Evolutionary conservation across 2,797 vertebrate genomes (phyloP).

Genomic region (Phrynocephalus forsythii): DNA sequence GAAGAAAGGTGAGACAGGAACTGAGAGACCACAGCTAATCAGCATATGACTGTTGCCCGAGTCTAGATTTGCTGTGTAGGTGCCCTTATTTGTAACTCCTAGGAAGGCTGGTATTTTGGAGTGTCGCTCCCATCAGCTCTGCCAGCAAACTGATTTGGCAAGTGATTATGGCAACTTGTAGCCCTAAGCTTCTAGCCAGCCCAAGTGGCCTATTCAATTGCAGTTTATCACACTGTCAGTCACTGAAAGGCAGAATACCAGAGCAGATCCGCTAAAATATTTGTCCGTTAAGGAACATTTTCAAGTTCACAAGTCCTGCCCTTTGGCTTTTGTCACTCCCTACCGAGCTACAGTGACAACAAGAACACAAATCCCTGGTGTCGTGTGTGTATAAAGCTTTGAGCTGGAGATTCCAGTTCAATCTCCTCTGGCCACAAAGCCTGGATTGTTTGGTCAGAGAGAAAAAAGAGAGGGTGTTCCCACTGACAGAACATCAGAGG

Average conservation of each 20-base stretch:
- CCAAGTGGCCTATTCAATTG: background rate
- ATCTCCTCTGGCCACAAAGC: constrained; percentile 30
- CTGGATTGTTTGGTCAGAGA: background rate
- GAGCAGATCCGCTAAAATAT: constrained; percentile 25
- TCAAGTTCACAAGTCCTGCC: background rate
- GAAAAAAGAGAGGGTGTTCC: constrained; percentile 21
- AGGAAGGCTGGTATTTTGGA: background rate
- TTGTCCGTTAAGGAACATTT: constrained; percentile 8
- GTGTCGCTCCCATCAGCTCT: background rate
- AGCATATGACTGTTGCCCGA: background rate
- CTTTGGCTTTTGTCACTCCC: background rate
- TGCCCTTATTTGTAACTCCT: background rate
- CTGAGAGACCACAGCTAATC: background rate
- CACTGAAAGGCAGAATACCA: background rate
- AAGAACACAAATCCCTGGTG: constrained; percentile 15
- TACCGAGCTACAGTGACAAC: constrained; percentile 19
- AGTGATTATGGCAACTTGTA: background rate
- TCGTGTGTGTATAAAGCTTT: background rate
- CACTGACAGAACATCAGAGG: background rate
- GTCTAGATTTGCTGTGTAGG: background rate
- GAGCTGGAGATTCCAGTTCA: constrained; percentile 25
- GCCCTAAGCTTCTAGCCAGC: background rate
- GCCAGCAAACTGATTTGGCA: background rate
- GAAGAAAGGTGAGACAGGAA: no score
- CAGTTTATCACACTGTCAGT: background rate